Evolutionary conservation across 2,113 vertebrate species (phyloP), one percentile per base, ranked within the genome.

Genomic region (Picathartes gymnocephalus): DNA sequence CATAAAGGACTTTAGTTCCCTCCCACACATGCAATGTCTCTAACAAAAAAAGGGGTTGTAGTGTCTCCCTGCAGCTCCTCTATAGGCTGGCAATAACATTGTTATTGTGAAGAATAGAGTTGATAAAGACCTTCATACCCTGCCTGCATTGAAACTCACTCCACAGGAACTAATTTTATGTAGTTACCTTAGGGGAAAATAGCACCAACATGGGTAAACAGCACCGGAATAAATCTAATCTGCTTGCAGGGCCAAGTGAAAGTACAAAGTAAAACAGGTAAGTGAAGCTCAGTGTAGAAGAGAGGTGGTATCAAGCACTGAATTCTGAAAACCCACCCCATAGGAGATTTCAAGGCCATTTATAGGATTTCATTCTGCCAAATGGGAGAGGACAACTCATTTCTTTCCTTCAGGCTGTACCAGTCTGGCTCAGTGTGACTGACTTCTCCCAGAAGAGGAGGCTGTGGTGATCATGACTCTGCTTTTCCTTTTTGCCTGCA

Each of bases 201-300:
- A 73, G 51, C 60, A 91, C 50, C 64, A 81, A 48, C 24, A 28
- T 22, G 37, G 18, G 45, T 73, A 81, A 92, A 83, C n/a, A 96
- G 25, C 31, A 35, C 25, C 47, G 68, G 31, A 80, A 76, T 61
- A 86, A 80, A 90, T 86, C 39, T 39, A 71, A 82, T n/a, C 24
- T 82, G 40, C 39, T 48, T 66, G 39, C 56, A 88, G 48, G 57
- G 71, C 28, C 48, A 56, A 92, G 72, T 27, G 35, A 60, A 90
- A 47, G 40, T 23, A 54, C 40, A 62, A 82, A 79, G 20, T 44
- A n/a, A 81, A 87, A 65, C 44, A 84, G 33, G 44, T 58, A 47
- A 70, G 61, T 0, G 0, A 71, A 78, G 31, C 62, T 60, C 1
- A 0, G 0, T 23, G n/a, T 56, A 58, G n/a, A 40, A 65, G 31